Base-by-base conservation (phyloP, 2,797 vertebrate species). In the Sarcoramphus papa region DNA sequence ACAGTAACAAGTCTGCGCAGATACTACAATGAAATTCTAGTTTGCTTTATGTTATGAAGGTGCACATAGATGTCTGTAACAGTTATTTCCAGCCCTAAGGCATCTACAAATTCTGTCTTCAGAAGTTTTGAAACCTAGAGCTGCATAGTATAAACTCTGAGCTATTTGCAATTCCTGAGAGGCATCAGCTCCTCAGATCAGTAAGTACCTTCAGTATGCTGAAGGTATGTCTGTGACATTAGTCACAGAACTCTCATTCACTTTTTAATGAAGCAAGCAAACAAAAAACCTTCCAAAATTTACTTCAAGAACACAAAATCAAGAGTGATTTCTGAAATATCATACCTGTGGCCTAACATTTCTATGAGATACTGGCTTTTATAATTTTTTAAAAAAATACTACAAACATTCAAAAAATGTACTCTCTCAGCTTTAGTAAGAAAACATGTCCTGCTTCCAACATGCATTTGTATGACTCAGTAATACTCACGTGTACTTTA, bases 401-500 rank as follows among this genome's bases (percentile, higher is more conserved):
- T 80, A 67, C 15, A 74, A 88, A 73, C 21, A 78, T 64, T 84
- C 0, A 51, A n/a, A 92, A 63, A 43, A 57, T 5, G 20, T n/a
- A 23, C 40, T 53, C 57, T 80, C 45, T 88, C 76, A 60, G 54
- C 18, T 65, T 73, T 24, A 92, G 16, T 30, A 70, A 59, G 64
- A 80, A 62, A 57, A 74, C 24, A 30, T 1, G 4, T 67, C 16
- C 64, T 77, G 45, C 53, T 82, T 86, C 63, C 43, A 85, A 41
- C 47, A 60, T 30, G 37, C 43, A 40, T 53, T 78, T 85, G 51
- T 25, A 72, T 86, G 95, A 82, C 24, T 89, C 54, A 50, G 45
- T 82, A 94, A 92, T 97, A 99, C 99, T 99, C 97, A 99, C 99
- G 62, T 99, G 99, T 43, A 99, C 99, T 99, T 99, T 99, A 90